A percentile compares a stretch with the other conserved stretches of the same genome.
These are phyloP conservation scores for Drosophila tripunctata DNA, from an alignment of 2,888 invertebrate genomes.

Conservation along the genomic window DNA sequence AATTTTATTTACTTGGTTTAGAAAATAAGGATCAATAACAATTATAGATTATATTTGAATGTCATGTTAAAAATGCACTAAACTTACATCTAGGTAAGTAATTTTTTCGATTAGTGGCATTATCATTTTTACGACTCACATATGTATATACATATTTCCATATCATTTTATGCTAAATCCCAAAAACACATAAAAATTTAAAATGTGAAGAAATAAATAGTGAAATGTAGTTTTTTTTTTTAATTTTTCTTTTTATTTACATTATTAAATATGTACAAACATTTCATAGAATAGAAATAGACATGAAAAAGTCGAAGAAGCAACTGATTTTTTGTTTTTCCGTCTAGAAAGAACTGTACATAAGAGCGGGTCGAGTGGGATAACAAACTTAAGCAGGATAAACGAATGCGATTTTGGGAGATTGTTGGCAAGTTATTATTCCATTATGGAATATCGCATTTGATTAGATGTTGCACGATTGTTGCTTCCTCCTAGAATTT, in stretches of 20 bases:
- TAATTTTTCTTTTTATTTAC: slow-evolving; percentile 78
- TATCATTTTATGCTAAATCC: neutral
- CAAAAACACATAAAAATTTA: neutral
- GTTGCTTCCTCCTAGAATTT: slow-evolving; percentile 67
- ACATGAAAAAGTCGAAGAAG: slow-evolving; percentile 73
- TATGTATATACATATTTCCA: neutral
- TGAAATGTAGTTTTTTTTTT: slow-evolving; percentile 42
- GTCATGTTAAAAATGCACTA: too few species aligned
- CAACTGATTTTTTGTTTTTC: slow-evolving; percentile 61
- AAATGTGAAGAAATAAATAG: neutral
- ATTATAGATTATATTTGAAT: too few species aligned
- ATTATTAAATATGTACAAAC: slow-evolving; percentile 82
- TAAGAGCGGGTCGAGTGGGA: slow-evolving; percentile 41
- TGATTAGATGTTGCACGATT: slow-evolving; percentile 25
- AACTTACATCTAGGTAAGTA: too few species aligned
- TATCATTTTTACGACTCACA: too few species aligned
- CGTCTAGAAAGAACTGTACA: slow-evolving; percentile 75
- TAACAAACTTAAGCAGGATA: slow-evolving; percentile 41
- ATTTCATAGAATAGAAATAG: slow-evolving; percentile 81
- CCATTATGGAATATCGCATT: slow-evolving; percentile 28
- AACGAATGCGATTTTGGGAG: slow-evolving; percentile 36
- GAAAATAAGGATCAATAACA: too few species aligned
- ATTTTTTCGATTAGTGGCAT: too few species aligned
- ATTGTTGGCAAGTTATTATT: slow-evolving; percentile 56
- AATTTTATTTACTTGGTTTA: too few species aligned